Evolutionary conservation across 2,888 invertebrate species (phyloP).

Genomic region (Nematopogon swammerdamellus): DNA sequence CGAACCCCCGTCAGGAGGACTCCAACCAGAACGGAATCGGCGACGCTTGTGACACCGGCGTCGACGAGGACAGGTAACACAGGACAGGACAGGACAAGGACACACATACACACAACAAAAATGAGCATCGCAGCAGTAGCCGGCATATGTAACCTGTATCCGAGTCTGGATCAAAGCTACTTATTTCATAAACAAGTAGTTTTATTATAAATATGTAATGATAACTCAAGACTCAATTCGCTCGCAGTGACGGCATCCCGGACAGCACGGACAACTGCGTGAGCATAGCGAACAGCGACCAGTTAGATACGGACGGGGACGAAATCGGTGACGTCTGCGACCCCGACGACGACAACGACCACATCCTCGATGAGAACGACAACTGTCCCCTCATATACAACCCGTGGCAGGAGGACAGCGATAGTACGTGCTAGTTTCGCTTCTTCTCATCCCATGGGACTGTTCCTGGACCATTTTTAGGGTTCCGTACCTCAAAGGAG

Average conservation of each 20-base stretch:
- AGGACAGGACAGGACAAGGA: too few species aligned
- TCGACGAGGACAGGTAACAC: slow-evolving; percentile 75
- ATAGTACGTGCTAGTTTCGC: too few species aligned
- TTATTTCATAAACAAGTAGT: too few species aligned
- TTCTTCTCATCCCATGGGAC: too few species aligned
- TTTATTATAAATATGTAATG: too few species aligned
- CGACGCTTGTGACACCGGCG: slow-evolving; percentile 86
- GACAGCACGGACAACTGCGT: slow-evolving; percentile 90
- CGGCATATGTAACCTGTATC: too few species aligned
- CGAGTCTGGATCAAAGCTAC: too few species aligned
- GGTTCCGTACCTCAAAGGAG: too few species aligned
- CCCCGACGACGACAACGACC: slow-evolving; percentile 85
- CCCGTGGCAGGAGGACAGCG: slow-evolving; percentile 70
- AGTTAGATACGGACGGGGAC: slow-evolving; percentile 81
- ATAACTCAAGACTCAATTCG: too few species aligned
- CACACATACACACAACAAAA: too few species aligned
- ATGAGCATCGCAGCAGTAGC: too few species aligned
- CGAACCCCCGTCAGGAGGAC: slow-evolving; percentile 79
- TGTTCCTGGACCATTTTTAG: too few species aligned
- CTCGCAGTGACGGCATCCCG: slow-evolving; percentile 69
- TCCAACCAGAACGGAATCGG: slow-evolving; percentile 81
- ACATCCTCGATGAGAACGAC: slow-evolving; percentile 69
- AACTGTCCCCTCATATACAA: slow-evolving; percentile 80
- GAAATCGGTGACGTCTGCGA: slow-evolving; percentile 79
- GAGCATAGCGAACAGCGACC: slow-evolving; percentile 80